Percentiles rank a stretch among this genome's conserved stretches.
Conservation (phyloP, 2,797 vertebrate genomes). For the Siniperca scherzeri region DNA sequence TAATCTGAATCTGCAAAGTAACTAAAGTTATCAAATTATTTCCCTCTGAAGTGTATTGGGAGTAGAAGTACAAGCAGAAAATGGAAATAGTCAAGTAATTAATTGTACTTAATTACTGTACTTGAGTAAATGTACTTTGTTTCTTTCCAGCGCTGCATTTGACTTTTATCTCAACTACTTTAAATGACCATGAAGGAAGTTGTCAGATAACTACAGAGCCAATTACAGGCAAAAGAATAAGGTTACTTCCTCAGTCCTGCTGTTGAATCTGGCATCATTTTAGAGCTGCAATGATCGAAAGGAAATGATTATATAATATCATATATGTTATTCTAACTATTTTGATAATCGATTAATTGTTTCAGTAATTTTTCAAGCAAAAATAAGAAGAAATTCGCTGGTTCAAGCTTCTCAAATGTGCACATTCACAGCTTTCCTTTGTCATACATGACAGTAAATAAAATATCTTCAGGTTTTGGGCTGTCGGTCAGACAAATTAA, state of each 20-base stretch:
- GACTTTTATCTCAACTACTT: slow-evolving; percentile 5
- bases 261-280: neutral
- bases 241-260: neutral
- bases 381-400: neutral
- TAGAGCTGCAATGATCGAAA: neutral
- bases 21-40: too few relatives aligned
- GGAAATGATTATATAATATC: neutral
- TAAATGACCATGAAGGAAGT: neutral
- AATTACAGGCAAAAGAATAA: neutral
- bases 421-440: neutral
- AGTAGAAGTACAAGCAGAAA: too few relatives aligned
- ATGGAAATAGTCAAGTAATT: too few relatives aligned
- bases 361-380: neutral
- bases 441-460: neutral
- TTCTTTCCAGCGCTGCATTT: neutral
- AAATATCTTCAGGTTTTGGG: neutral
- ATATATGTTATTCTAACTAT: too few relatives aligned
- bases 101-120: too few relatives aligned
- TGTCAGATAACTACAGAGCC: neutral
- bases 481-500: neutral
- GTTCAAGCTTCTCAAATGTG: neutral
- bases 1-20: too few relatives aligned
- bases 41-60: too few relatives aligned
- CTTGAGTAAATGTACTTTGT: too few relatives aligned
- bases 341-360: too few relatives aligned